These are phyloP conservation scores for Arctocebus calabarensis DNA, from an alignment of 2,797 vertebrate species.

Conservation along the genomic window DNA sequence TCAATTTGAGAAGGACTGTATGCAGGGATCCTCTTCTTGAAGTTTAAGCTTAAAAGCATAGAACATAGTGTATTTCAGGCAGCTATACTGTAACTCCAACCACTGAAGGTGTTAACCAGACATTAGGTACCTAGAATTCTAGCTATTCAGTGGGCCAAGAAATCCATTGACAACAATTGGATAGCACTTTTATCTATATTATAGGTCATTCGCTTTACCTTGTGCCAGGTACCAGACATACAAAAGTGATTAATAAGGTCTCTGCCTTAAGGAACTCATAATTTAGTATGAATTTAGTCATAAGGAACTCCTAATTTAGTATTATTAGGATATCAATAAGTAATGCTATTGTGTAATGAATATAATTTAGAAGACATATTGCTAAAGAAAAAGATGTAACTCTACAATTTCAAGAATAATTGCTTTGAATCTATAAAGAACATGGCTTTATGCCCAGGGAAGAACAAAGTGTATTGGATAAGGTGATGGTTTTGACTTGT, in stretches of 20 bases:
- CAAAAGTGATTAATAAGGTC: neutral
- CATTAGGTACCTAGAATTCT: neutral
- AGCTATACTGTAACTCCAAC: neutral
- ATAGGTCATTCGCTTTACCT: neutral
- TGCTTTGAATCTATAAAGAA: constrained; percentile 27
- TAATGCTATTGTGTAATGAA: neutral
- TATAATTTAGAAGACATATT: constrained; percentile 34
- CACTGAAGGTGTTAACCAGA: neutral
- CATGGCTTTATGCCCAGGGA: neutral
- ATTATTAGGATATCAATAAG: constrained; percentile 12
- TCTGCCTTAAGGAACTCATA: constrained; percentile 19
- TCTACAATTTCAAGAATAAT: constrained; percentile 60
- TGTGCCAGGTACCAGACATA: neutral
- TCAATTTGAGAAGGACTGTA: constrained; percentile 21
- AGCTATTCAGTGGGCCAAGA: neutral
- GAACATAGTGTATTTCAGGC: neutral
- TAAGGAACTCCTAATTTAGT: neutral
- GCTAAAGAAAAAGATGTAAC: constrained; percentile 48
- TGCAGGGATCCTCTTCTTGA: neutral
- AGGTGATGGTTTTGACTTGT: constrained; percentile 53
- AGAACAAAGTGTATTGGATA: neutral
- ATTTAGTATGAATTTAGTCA: neutral
- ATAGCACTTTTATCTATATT: neutral
- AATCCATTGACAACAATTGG: neutral
- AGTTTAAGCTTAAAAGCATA: neutral